Evolutionary conservation across 2,113 vertebrate genomes (phyloP).

Genomic region (Anhinga rufa): DNA sequence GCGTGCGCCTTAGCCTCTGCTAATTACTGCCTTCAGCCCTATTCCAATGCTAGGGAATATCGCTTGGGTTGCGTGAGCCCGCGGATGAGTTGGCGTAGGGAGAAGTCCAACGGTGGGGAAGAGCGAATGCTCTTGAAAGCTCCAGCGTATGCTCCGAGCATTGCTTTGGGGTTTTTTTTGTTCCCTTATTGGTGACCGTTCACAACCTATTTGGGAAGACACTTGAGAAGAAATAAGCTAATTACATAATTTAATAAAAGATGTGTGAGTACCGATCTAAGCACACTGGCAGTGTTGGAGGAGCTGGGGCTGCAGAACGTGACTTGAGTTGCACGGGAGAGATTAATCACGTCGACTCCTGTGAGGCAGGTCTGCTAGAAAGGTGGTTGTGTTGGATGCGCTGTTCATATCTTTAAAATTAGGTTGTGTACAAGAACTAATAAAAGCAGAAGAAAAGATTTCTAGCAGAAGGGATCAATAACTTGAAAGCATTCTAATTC

Average conservation of each 20-base stretch:
- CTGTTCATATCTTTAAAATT: neutral
- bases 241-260: conserved; percentile 50
- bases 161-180: neutral
- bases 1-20: neutral
- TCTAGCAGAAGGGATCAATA: conserved; percentile 28
- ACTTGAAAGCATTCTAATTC: conserved; percentile 19
- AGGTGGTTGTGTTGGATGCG: neutral
- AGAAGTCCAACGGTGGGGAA: neutral
- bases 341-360: neutral
- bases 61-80: neutral
- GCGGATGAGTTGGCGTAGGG: neutral
- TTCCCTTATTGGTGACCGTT: neutral
- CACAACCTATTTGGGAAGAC: neutral
- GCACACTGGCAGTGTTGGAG: neutral
- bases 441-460: neutral
- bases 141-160: neutral
- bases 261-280: neutral
- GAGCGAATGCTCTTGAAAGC: neutral
- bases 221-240: conserved; percentile 30
- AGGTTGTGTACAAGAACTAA: neutral
- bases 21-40: neutral
- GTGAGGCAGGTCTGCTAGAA: neutral
- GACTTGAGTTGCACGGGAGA: neutral
- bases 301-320: conserved; percentile 11
- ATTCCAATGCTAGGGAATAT: neutral